Percentiles rank a stretch among this genome's conserved stretches.
Evolutionary conservation across 2,888 invertebrate genomes (phyloP).

Genomic region (Macrophya annulata): DNA sequence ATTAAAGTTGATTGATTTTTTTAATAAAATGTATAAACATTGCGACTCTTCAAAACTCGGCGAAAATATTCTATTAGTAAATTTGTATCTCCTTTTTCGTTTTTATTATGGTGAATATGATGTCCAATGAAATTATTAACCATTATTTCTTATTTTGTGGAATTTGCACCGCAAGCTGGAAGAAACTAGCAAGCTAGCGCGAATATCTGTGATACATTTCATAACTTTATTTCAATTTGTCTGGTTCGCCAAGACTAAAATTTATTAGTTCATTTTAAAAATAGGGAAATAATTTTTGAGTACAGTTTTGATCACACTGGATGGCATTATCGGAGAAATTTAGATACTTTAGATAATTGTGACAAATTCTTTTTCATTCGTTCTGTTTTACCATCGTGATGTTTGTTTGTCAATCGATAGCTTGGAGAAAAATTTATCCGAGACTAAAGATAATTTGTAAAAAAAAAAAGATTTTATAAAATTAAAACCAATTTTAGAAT

Average conservation of each 20-base stretch:
- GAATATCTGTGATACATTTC: constrained; percentile 53
- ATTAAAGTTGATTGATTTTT: constrained; percentile 22
- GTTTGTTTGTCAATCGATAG: not conserved
- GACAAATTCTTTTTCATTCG: constrained; percentile 25
- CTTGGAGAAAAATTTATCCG: constrained; percentile 1
- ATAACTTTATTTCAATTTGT: constrained; percentile 45
- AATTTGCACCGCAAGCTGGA: constrained; percentile 50
- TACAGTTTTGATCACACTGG: constrained; percentile 20
- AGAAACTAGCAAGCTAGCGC: constrained; percentile 38
- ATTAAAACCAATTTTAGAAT: not conserved
- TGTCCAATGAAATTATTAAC: constrained; percentile 5
- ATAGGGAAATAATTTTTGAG: constrained; percentile 15
- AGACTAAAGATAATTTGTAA: constrained; percentile 17
- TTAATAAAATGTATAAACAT: not conserved
- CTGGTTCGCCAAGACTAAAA: constrained; percentile 26
- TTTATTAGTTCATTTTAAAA: constrained; percentile 37
- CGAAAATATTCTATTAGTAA: constrained; percentile 30
- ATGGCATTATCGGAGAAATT: constrained; percentile 11
- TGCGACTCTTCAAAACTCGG: not conserved
- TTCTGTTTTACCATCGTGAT: not conserved
- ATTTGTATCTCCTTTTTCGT: constrained; percentile 16
- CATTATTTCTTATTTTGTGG: constrained; percentile 33
- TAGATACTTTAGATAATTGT: constrained; percentile 26
- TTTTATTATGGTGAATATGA: constrained; percentile 16
- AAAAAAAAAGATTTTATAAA: constrained; percentile 17